Evolutionary conservation across 2,888 invertebrate genomes (phyloP).

Genomic region (Pogonocherus hispidulus): DNA sequence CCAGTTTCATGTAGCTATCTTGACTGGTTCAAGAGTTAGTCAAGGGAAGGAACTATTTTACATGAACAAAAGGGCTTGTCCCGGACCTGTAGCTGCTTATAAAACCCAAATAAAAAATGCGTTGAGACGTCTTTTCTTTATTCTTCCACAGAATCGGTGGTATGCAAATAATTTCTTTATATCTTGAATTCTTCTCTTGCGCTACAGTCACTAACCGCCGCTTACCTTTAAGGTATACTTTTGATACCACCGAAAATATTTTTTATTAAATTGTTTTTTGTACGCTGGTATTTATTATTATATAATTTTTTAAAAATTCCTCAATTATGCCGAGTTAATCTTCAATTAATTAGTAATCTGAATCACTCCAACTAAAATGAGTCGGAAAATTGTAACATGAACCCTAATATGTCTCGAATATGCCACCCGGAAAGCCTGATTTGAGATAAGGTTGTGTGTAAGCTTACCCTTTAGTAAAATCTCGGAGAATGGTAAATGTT

Average conservation of each 20-base stretch:
- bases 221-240: not conserved
- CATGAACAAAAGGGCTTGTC: too few relatives aligned
- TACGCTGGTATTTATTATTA: too few relatives aligned
- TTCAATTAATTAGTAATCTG: too few relatives aligned
- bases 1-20: too few relatives aligned
- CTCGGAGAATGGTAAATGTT: constrained; percentile 2
- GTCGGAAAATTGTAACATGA: too few relatives aligned
- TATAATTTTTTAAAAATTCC: too few relatives aligned
- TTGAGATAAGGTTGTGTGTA: not conserved
- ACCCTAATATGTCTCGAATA: not conserved
- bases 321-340: too few relatives aligned
- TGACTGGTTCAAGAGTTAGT: too few relatives aligned
- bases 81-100: not conserved
- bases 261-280: too few relatives aligned
- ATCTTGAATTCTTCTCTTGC: not conserved
- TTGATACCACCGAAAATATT: not conserved
- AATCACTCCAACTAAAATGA: too few relatives aligned
- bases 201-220: not conserved
- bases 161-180: constrained; percentile 47
- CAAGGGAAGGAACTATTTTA: too few relatives aligned
- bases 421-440: not conserved
- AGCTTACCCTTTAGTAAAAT: not conserved
- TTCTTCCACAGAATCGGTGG: constrained; percentile 30
- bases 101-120: constrained; percentile 45
- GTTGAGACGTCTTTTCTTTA: constrained; percentile 44